A percentile compares a stretch with the other conserved stretches of the same genome.
Evolutionary conservation across 2,888 invertebrate species (phyloP).

Genomic region (Coenonympha glycerion): DNA sequence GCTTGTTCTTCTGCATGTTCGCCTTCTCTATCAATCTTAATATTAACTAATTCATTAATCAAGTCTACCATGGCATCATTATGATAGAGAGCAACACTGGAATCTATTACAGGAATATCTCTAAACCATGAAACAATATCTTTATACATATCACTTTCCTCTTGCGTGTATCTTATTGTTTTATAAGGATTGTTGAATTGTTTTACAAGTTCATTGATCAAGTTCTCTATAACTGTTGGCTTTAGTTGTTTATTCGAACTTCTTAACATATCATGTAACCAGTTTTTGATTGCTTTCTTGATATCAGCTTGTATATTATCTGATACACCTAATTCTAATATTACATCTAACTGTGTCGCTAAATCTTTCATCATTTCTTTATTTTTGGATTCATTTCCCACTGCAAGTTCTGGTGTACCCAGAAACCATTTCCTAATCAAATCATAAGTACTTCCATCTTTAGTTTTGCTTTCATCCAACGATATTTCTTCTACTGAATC

Average conservation of each 20-base stretch:
- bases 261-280: slow-evolving; percentile 15
- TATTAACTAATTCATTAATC: slow-evolving; percentile 6
- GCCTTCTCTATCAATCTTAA: not conserved
- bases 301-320: slow-evolving; percentile 10
- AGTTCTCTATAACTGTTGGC: slow-evolving; percentile 14
- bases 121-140: slow-evolving; percentile 9
- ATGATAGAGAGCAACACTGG: not conserved
- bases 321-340: slow-evolving; percentile 1
- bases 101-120: not conserved
- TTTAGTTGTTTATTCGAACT: slow-evolving; percentile 9
- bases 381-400: not conserved
- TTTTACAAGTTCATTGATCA: slow-evolving; percentile 15
- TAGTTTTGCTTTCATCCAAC: not conserved
- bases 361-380: slow-evolving; percentile 3
- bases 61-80: slow-evolving; percentile 4
- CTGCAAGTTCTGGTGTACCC: slow-evolving; percentile 16
- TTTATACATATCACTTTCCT: not conserved
- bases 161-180: not conserved
- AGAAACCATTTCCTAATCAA: slow-evolving; percentile 14
- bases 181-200: slow-evolving; percentile 1
- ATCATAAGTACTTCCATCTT: slow-evolving; percentile 1
- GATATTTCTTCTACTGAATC: slow-evolving; percentile 2
- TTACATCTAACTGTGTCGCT: slow-evolving; percentile 10
- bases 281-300: slow-evolving; percentile 13
- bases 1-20: not conserved